Base-by-base conservation (phyloP, 2,113 vertebrate species). In the Gorsachius goisagi region DNA sequence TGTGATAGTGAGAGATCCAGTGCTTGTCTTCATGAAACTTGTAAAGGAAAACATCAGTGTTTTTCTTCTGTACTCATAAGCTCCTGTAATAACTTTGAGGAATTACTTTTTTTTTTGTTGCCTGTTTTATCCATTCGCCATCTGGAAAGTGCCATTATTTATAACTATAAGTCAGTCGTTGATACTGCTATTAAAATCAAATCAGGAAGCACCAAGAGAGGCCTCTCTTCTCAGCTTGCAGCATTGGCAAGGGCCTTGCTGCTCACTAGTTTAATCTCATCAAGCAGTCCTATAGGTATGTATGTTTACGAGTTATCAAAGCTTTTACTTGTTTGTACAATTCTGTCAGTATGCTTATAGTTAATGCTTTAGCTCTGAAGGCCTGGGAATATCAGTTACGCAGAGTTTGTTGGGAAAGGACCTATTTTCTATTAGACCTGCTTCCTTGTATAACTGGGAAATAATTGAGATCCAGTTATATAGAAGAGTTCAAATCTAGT, bases 61-160 rank as follows among this genome's bases (percentile, higher is more conserved):
- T 22, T 73, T 78, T 60, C 32, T 28, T 20, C 9, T 20, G 16
- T 80, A 12, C 4, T 6, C 21, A 90, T 84, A 55, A 71, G 8
- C 23, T 66, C 11, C 26, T 39, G 21, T 52, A 47, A 52, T 44
- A 63, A n/a, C 41, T 89, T 56, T 19, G 35, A 84, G 30, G 50
- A 62, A 62, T 39, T 21, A 11, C 4, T 0, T 20, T 41, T 11
- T 52, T 67, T 50, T 5, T 55, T 71, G 18, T 20, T 81, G 35
- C n/a, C 16, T 22, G 3, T 63, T 68, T 66, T 58, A 44, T 53
- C 37, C 14, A 41, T 2, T 26, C 73, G 52, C 0, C 8, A 0
- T 7, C 23, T 80, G 14, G 53, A 33, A 87, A 37, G 11, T 49
- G 52, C 6, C 9, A 2, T 83, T 93, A 24, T 63, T 81, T 74